These are phyloP conservation scores for Sphyrna mokarran DNA, from an alignment of 2,113 vertebrate genomes.

Conservation along the genomic window DNA sequence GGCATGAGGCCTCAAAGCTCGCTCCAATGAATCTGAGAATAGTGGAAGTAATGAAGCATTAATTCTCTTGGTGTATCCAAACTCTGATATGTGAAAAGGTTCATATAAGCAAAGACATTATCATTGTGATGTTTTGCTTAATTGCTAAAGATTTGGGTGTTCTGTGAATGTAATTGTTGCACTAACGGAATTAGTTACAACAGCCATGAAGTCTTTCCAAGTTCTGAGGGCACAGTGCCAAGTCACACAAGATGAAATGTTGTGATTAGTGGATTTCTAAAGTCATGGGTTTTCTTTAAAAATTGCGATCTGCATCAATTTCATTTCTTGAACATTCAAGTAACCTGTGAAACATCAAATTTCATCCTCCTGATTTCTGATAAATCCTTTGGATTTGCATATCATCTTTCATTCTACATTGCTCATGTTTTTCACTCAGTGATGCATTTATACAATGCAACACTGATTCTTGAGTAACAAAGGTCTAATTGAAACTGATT, in stretches of 20 bases:
- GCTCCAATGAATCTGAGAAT: not conserved
- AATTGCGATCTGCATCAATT: not conserved
- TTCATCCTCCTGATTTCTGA: not conserved
- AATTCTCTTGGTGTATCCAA: not conserved
- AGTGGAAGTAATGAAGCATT: not conserved
- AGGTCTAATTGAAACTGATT: not conserved
- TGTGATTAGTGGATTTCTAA: not conserved
- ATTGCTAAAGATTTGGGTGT: not conserved
- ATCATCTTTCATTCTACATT: not conserved
- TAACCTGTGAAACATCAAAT: not conserved
- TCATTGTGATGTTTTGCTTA: not conserved
- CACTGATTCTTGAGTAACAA: not conserved
- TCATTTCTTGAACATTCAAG: not conserved
- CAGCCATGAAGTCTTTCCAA: not conserved
- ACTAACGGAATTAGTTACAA: not conserved
- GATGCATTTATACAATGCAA: not conserved
- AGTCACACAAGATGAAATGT: not conserved
- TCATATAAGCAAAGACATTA: not conserved
- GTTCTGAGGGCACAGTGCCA: not conserved
- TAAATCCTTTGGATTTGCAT: not conserved
- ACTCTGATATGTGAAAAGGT: not conserved
- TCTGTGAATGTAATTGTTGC: not conserved
- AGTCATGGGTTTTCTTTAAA: not conserved
- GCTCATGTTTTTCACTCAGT: not conserved
- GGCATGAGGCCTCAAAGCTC: not conserved